phyloP scores from a whole-genome alignment of 2,797 vertebrate species.

The Diglossa cyanea region DNA sequence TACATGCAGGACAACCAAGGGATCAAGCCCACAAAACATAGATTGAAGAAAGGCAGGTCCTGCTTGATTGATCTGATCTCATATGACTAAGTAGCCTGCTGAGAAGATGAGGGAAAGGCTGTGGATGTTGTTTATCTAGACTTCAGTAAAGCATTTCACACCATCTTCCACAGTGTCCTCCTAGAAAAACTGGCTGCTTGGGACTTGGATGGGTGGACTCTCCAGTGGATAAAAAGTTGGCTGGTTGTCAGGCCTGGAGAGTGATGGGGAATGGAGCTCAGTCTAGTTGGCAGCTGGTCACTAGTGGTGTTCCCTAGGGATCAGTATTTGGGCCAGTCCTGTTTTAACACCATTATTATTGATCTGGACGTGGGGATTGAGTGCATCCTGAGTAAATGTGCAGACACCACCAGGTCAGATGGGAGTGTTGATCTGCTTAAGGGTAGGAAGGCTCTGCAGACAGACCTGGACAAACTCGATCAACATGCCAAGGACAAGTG shows the following conservation, averaged over 20 bases:
- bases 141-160: neutral
- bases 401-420: neutral
- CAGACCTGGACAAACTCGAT: neutral
- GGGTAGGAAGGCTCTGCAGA: neutral
- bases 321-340: neutral
- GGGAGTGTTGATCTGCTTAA: neutral
- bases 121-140: neutral
- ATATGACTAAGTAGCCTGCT: neutral
- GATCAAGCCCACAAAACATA: neutral
- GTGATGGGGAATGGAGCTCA: neutral
- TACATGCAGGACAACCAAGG: neutral
- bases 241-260: neutral
- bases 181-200: neutral
- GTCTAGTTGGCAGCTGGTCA: neutral
- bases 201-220: neutral
- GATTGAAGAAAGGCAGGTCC: neutral
- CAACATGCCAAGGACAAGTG: neutral
- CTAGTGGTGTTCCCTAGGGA: neutral
- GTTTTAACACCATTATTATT: neutral
- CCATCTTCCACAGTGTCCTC: neutral
- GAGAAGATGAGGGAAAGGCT: neutral
- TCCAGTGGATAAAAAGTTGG: neutral
- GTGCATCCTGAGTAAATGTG: neutral
- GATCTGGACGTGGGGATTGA: neutral
- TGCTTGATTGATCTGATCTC: neutral